A percentile compares a stretch with the other conserved stretches of the same genome.
These are phyloP conservation scores for Abrostola tripartita DNA, from an alignment of 2,888 invertebrate genomes.

Conservation along the genomic window DNA sequence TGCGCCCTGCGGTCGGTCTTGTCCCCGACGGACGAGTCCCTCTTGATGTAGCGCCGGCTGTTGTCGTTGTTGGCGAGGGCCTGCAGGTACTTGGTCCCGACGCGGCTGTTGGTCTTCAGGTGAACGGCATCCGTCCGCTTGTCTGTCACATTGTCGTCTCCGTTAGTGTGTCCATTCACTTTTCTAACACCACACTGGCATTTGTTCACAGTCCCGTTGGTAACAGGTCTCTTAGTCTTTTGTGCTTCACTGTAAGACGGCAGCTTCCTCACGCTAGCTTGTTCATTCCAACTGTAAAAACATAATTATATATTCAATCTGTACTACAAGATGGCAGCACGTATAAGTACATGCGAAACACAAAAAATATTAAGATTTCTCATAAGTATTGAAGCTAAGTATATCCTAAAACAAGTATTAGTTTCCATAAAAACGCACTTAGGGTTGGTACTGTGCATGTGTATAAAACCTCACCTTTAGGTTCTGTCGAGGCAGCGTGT, in stretches of 20 bases:
- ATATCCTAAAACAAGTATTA: not conserved
- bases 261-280: conserved; percentile 85
- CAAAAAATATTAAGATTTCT: no score
- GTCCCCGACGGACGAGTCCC: conserved; percentile 80
- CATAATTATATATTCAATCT: conserved; percentile 19
- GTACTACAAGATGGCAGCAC: not conserved
- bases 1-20: conserved; percentile 71
- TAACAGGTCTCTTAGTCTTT: conserved; percentile 84
- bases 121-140: conserved; percentile 73
- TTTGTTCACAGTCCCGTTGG: conserved; percentile 80
- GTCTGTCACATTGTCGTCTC: conserved; percentile 61
- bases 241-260: conserved; percentile 87
- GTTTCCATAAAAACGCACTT: not conserved
- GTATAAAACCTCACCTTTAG: conserved; percentile 80
- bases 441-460: not conserved
- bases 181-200: conserved; percentile 84
- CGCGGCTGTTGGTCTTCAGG: conserved; percentile 81
- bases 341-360: not conserved
- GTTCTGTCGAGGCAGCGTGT: conserved; percentile 87
- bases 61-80: conserved; percentile 77
- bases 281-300: conserved; percentile 87
- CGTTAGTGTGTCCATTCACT: conserved; percentile 75
- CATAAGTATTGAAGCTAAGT: not conserved
- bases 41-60: conserved; percentile 74
- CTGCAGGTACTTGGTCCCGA: conserved; percentile 84